Percentiles rank a stretch among this genome's conserved stretches.
These are phyloP conservation scores for Sinocyclocheilus anshuiensis DNA, from an alignment of 2,113 vertebrate species.

Conservation along the genomic window DNA sequence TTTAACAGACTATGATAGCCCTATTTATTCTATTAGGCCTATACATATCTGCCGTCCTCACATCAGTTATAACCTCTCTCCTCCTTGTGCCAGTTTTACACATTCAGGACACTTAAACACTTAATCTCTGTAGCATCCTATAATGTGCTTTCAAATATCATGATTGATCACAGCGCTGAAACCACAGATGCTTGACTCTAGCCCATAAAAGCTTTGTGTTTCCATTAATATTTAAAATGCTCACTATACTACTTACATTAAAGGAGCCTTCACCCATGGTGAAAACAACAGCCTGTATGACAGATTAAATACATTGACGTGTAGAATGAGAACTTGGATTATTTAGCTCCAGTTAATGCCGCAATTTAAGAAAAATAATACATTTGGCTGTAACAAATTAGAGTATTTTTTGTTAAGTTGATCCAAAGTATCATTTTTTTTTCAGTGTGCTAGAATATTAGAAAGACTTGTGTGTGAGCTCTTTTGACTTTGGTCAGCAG, in stretches of 20 bases:
- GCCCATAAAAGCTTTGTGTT: conserved; percentile 37
- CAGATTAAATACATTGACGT: not conserved
- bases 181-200: conserved; percentile 25
- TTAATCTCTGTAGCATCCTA: conserved; percentile 45
- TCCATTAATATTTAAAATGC: conserved; percentile 54
- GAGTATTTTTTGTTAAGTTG: not conserved
- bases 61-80: conserved; percentile 21
- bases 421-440: not conserved
- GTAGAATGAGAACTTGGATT: conserved; percentile 2
- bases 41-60: conserved; percentile 8
- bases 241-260: conserved; percentile 48
- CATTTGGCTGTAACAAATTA: not conserved
- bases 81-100: conserved; percentile 18
- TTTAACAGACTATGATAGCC: not conserved
- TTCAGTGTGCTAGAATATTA: not conserved
- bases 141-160: conserved; percentile 45
- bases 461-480: not conserved
- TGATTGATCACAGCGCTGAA: conserved; percentile 18
- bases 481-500: not conserved
- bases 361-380: too few species aligned
- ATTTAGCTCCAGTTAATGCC: not conserved
- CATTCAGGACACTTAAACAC: conserved; percentile 50
- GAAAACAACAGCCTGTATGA: conserved; percentile 29
- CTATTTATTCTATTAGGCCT: not conserved
- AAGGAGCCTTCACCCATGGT: conserved; percentile 32